Evolutionary conservation across 2,113 vertebrate genomes (phyloP).

Genomic region (Pelecanus crispus): DNA sequence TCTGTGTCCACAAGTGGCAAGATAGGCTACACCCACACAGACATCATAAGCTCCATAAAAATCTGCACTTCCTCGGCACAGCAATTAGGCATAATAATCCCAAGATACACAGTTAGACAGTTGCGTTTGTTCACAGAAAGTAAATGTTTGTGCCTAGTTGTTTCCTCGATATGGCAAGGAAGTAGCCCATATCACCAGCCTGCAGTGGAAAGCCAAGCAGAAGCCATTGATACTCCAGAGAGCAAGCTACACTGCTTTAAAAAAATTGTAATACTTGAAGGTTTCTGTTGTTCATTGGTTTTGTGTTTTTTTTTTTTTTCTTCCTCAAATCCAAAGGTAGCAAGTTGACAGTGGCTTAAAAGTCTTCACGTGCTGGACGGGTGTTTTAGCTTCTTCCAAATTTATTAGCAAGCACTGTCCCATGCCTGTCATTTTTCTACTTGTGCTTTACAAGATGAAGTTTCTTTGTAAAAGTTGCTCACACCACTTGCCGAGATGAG

Average conservation of each 20-base stretch:
- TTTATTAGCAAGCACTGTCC: not conserved
- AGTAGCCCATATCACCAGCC: rapidly evolving
- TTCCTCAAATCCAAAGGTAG: not conserved
- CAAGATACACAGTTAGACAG: not conserved
- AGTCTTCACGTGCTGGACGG: not conserved
- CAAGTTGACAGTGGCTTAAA: not conserved
- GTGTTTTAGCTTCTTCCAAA: not conserved
- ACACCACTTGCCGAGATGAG: rapidly evolving
- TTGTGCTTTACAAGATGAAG: not conserved
- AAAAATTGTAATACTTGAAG: not conserved
- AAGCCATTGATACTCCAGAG: not conserved
- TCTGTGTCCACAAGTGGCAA: not conserved
- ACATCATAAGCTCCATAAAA: not conserved
- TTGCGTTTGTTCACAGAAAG: not conserved
- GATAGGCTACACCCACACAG: not conserved
- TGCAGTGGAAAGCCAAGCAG: not conserved
- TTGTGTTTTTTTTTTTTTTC: not conserved
- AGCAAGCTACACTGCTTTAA: not conserved
- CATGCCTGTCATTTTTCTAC: not conserved
- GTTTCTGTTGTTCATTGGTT: not conserved
- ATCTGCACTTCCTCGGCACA: not conserved
- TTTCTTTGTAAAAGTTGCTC: not conserved
- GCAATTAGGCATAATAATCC: not conserved
- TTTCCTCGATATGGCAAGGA: not conserved
- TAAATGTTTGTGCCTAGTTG: not conserved